phyloP scores from a whole-genome alignment of 2,113 vertebrate species.

The Saguinus midas region DNA sequence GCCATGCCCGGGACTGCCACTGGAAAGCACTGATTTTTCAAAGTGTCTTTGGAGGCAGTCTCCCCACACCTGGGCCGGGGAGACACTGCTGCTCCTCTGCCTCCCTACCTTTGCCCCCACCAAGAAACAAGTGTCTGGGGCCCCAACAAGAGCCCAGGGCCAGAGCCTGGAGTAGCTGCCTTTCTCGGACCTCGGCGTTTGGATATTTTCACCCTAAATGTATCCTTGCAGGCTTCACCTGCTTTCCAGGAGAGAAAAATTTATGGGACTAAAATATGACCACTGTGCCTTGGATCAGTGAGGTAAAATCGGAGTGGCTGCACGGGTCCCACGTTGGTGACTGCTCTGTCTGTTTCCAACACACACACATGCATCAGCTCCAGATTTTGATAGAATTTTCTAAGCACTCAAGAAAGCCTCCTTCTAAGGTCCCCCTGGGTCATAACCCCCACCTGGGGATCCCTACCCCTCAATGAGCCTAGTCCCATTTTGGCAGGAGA shows the following conservation, averaged over 20 bases:
- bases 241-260: neutral
- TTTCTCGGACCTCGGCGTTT: neutral
- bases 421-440: neutral
- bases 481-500: neutral
- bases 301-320: rapidly evolving
- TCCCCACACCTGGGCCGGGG: neutral
- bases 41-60: neutral
- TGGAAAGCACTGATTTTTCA: neutral
- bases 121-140: neutral
- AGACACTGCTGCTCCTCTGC: neutral
- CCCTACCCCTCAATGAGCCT: rapidly evolving
- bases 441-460: neutral
- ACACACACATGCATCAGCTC: neutral
- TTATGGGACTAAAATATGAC: neutral
- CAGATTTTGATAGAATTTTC: neutral
- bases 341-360: neutral
- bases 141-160: neutral
- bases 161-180: too few relatives aligned
- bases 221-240: neutral
- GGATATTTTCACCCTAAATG: neutral
- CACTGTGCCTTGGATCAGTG: neutral
- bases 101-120: rapidly evolving
- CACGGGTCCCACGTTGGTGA: neutral
- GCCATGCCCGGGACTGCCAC: rapidly evolving
- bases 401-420: neutral